Evolutionary conservation across 2,888 invertebrate genomes (phyloP).

Genomic region (Hyppa rectilinea): DNA sequence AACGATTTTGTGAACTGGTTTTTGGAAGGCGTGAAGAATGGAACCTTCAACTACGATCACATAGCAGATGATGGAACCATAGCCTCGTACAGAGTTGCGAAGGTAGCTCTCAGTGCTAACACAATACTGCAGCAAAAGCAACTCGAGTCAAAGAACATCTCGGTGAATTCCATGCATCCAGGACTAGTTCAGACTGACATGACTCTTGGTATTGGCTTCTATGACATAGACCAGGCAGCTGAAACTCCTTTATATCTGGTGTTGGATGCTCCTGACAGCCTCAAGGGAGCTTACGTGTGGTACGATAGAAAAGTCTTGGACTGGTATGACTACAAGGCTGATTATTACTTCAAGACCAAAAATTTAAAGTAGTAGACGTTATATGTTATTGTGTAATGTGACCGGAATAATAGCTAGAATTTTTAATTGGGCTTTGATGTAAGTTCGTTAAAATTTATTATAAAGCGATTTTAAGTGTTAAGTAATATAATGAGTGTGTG

Average conservation of each 20-base stretch:
- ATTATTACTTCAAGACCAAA: conserved; percentile 78
- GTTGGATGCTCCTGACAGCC: conserved; percentile 84
- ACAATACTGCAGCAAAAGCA: conserved; percentile 92
- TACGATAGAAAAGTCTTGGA: conserved; percentile 88
- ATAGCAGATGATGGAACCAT: conserved; percentile 88
- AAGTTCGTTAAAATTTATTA: too few relatives aligned
- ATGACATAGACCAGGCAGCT: conserved; percentile 90
- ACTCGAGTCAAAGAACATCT: conserved; percentile 90
- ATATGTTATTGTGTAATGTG: too few relatives aligned
- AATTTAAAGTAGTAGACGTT: too few relatives aligned
- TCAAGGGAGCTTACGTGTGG: conserved; percentile 93
- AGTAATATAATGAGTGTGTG: too few relatives aligned
- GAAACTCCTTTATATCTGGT: conserved; percentile 90
- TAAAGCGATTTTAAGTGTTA: too few relatives aligned
- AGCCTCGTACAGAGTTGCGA: conserved; percentile 92
- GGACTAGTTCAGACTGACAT: conserved; percentile 95
- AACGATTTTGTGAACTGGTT: conserved; percentile 92
- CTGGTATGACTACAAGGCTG: conserved; percentile 87
- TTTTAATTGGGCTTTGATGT: too few relatives aligned
- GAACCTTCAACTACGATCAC: conserved; percentile 74
- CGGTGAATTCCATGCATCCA: conserved; percentile 92
- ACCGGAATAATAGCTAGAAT: too few relatives aligned
- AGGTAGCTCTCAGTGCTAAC: conserved; percentile 93
- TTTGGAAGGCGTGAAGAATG: conserved; percentile 83
- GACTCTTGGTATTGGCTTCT: conserved; percentile 91